Evolutionary conservation across 2,888 invertebrate genomes (phyloP), one percentile per base, ranked within the genome.

Genomic region (Apodemia mormo): DNA sequence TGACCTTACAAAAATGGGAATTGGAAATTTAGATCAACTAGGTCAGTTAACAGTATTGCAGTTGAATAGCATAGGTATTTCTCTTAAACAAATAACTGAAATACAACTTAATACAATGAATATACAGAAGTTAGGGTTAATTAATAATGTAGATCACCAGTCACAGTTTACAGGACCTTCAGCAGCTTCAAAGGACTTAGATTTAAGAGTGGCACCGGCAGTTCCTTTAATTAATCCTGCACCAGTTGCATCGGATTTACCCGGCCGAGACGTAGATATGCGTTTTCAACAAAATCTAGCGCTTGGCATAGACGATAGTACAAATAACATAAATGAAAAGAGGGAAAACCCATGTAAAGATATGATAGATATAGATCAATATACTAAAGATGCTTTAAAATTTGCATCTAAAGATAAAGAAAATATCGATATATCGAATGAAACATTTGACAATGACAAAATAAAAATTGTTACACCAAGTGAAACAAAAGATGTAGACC

Each of bases 91-190:
- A 84, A 94, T 95, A 68, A 94, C 94, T 49, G 95, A 95, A 81
- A 94, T 95, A 75, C 95, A 95, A 79, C 82, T 94, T 70, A 95
- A 94, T 82, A 94, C 95, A 9, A 92, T 94, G 86, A 94, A 92
- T 77, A 94, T 94, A 80, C 94, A 94, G 80, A 94, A 94, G 78
- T 81, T 94, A 78, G 94, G 94, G 69, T 85, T 94, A 72, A 93
- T 93, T 72, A 92, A 83, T 73, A 80, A 82, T 77, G 85, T 71
- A 12, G 80, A 80, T 37, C 82, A 90, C 75, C 83, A 84, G 76
- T 78, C 79, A 69, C 85, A 81, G 70, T 86, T 84, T 78, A 67
- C 82, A 71, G 77, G 76, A 72, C 74, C 83, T 72, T 77, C 81
- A 52, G 76, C 82, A 70, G 81, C 80, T 68, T 74, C 84, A 40